A percentile compares a stretch with the other conserved stretches of the same genome.
Evolutionary conservation across 2,888 invertebrate species (phyloP).

Genomic region (Aelia acuminata): DNA sequence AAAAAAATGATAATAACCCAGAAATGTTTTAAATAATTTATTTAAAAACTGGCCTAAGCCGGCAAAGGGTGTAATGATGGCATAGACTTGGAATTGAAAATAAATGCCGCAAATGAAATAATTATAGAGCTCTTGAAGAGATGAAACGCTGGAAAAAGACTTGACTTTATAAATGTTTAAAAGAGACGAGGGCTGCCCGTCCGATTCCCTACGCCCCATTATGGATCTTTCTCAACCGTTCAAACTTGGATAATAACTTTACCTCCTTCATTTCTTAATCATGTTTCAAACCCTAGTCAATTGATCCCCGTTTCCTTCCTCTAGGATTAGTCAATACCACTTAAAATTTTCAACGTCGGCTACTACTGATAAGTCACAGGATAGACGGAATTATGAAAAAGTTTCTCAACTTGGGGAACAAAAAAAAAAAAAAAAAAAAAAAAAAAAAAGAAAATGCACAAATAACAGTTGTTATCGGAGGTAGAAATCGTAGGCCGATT

Average conservation of each 20-base stretch:
- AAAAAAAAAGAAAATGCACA: not conserved
- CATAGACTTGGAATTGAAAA: not conserved
- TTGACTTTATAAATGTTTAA: constrained; percentile 19
- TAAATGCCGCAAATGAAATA: constrained; percentile 17
- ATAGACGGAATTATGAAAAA: not conserved
- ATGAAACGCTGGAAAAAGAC: constrained; percentile 44
- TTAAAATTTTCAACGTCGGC: constrained; percentile 45
- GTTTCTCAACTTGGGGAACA: not conserved
- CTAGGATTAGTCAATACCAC: constrained; percentile 29
- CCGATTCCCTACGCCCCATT: constrained; percentile 12
- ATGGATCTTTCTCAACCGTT: constrained; percentile 37
- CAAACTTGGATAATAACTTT: constrained; percentile 54
- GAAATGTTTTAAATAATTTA: not conserved
- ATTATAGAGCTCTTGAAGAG: constrained; percentile 25
- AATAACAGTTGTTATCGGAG: constrained; percentile 8
- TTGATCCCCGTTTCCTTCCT: constrained; percentile 32
- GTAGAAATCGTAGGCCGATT: constrained; percentile 8
- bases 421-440: not conserved
- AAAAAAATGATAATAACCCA: not conserved
- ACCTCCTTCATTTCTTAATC: constrained; percentile 48
- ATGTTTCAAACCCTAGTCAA: constrained; percentile 23
- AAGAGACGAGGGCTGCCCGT: not conserved
- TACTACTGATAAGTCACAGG: not conserved
- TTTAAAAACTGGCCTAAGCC: not conserved
- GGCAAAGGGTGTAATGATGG: not conserved